Evolutionary conservation across 2,888 invertebrate species (phyloP), one percentile per base, ranked within the genome.

Genomic region (Napeogenes sylphis): DNA sequence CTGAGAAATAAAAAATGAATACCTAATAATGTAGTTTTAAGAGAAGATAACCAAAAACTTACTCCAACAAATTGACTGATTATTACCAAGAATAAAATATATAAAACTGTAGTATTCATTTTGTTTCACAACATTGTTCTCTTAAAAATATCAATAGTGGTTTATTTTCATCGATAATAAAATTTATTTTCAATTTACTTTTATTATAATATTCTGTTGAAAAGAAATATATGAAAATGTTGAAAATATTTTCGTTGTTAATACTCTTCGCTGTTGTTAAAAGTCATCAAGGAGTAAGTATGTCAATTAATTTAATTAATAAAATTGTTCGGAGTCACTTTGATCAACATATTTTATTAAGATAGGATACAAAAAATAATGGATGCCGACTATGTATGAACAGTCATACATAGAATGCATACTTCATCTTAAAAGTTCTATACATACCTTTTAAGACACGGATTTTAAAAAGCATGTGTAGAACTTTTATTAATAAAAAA

Each of bases 241-340:
- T 73, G 21, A 67, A 61, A 58, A 10, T 75, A 57, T 46, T 72
- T 56, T 64, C 58, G 60, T 58, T 75, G 56, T 68, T 65, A 58
- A 8, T 74, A 35, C 38, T 72, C 58, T 62, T 61, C 38, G 56
- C 55, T 21, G 12, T 56, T 38, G 61, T 61, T 4, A 38, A 61
- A n/a, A 56, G 61, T 32, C 61, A 61, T 51, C 38, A 42, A 42
- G 61, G 56, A 32, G 61, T 61, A 51, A 61, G 61, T 61, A 10
- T 51, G 21, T 8, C 21, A 51, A 51, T n/a, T 10, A 51, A 8
- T 30, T 51, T 42, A 42, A 51, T 51, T 51, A 51, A 30, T 51
- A 51, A 51, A 30, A 51, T 10, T 30, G 10, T 42, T 3, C 5
- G 12, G 0, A 42, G 10, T 42, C 10, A 2, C 10, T 42, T 8